Evolutionary conservation across 2,888 invertebrate genomes (phyloP).

Genomic region (Craniophora ligustri): DNA sequence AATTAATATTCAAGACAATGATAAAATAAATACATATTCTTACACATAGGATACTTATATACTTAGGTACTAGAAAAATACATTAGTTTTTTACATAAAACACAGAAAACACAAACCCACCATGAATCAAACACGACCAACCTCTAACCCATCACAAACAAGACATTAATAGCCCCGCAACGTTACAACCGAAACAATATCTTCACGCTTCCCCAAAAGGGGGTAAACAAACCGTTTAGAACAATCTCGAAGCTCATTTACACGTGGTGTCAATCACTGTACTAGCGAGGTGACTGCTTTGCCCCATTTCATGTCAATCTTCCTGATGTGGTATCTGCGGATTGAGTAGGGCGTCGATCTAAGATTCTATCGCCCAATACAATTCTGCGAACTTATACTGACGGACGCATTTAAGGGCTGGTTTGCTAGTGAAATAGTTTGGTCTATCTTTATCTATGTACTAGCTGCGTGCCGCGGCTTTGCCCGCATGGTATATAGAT

Average conservation of each 20-base stretch:
- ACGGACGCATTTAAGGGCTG: constrained; percentile 7
- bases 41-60: no score
- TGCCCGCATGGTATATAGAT: no score
- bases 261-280: constrained; percentile 71
- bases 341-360: constrained; percentile 33
- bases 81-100: no score
- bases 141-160: constrained; percentile 14
- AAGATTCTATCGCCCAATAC: constrained; percentile 38
- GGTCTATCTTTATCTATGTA: no score
- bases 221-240: constrained; percentile 54
- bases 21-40: no score
- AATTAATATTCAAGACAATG: no score
- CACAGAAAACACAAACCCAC: neutral
- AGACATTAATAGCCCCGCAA: constrained; percentile 46
- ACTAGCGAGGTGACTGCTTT: constrained; percentile 57
- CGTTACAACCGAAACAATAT: constrained; percentile 42
- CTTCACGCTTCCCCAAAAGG: constrained; percentile 44
- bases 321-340: constrained; percentile 25
- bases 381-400: constrained; percentile 46
- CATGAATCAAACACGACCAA: constrained; percentile 13
- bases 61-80: no score
- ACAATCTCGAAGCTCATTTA: constrained; percentile 65
- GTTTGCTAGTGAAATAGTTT: neutral
- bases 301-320: constrained; percentile 75
- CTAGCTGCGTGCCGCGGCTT: no score